Conservation (phyloP, 2,888 invertebrate genomes). For the Crossocerus cetratus region DNA sequence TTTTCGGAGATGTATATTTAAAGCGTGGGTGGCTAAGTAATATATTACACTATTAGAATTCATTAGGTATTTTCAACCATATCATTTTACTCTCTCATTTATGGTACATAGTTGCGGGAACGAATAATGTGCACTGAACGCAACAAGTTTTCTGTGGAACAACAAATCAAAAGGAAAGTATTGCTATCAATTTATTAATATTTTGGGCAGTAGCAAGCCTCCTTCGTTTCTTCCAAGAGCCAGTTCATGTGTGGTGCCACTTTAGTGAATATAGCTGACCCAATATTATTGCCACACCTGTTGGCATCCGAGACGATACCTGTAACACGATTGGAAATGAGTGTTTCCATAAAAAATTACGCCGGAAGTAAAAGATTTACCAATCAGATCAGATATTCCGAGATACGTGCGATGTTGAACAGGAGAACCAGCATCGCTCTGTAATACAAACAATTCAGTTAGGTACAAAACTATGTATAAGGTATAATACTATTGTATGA, state of each 20-base stretch:
- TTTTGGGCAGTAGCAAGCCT: slow-evolving; percentile 80
- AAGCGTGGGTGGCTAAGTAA: too few relatives aligned
- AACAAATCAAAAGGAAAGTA: neutral
- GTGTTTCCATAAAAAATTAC: neutral
- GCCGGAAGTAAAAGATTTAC: slow-evolving; percentile 62
- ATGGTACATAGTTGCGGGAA: neutral
- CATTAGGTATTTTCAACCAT: too few relatives aligned
- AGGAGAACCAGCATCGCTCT: slow-evolving; percentile 80
- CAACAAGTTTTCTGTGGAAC: neutral
- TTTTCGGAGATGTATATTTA: too few relatives aligned
- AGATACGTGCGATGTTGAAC: slow-evolving; percentile 78
- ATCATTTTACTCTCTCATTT: neutral
- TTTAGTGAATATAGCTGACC: slow-evolving; percentile 78
- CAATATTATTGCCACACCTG: slow-evolving; percentile 75
- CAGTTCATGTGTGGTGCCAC: slow-evolving; percentile 79
- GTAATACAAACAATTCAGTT: slow-evolving; percentile 47
- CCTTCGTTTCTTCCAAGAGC: slow-evolving; percentile 79
- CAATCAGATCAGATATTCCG: slow-evolving; percentile 79
- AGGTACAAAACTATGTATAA: neutral
- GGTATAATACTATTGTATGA: neutral
- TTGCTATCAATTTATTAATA: slow-evolving; percentile 35
- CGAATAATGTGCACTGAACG: neutral
- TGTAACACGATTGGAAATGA: slow-evolving; percentile 47
- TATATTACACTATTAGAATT: too few relatives aligned
- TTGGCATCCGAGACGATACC: slow-evolving; percentile 79